phyloP scores from a whole-genome alignment of 2,797 vertebrate genomes.

The Cetoscarus ocellatus region DNA sequence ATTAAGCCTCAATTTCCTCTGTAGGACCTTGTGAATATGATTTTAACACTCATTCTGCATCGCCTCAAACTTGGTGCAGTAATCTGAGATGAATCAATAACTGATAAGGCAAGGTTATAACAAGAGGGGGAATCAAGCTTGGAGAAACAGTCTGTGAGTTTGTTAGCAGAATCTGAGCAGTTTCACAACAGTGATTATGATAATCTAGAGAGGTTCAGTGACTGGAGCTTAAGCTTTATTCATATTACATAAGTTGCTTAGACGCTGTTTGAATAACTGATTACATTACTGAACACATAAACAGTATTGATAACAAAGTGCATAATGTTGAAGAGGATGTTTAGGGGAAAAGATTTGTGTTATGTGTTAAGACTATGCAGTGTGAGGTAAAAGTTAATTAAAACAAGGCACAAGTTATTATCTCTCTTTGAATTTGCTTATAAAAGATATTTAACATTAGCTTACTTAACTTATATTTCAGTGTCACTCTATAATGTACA shows the following conservation, averaged over 20 bases:
- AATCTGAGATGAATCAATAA: constrained; percentile 14
- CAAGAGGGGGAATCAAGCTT: constrained; percentile 14
- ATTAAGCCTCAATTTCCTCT: background rate
- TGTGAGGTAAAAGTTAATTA: too few relatives aligned
- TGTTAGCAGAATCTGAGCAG: constrained; percentile 22
- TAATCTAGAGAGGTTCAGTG: constrained; percentile 14
- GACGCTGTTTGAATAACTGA: constrained; percentile 44
- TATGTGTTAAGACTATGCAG: too few relatives aligned
- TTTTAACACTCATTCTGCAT: constrained; percentile 22
- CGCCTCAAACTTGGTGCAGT: background rate
- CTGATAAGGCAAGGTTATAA: constrained; percentile 6
- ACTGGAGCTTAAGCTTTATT: constrained; percentile 33
- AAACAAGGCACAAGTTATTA: too few relatives aligned
- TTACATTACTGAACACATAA: constrained; percentile 40
- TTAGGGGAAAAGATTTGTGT: background rate
- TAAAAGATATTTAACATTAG: background rate
- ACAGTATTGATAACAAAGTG: background rate
- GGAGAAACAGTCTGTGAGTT: constrained; percentile 11
- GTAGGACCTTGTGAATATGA: constrained; percentile 29
- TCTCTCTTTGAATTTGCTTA: background rate
- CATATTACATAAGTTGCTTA: constrained; percentile 56
- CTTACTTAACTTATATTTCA: background rate
- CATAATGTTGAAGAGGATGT: background rate
- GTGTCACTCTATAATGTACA: background rate
- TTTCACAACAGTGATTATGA: constrained; percentile 58